Base-by-base conservation (phyloP, 2,113 vertebrate species). In the Microtus pennsylvanicus region DNA sequence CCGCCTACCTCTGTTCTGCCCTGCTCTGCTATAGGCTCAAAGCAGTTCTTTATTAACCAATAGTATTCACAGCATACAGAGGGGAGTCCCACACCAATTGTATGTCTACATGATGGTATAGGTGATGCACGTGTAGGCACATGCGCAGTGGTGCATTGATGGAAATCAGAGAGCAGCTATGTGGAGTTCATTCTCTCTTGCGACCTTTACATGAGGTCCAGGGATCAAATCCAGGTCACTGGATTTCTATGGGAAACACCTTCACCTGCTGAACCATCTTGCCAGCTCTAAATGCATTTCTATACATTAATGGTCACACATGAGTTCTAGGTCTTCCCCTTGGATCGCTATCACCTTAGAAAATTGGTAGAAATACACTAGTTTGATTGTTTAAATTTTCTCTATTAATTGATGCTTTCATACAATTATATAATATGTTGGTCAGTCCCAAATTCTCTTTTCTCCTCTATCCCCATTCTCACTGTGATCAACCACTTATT, bases 351-450 rank as follows among this genome's bases (percentile, higher is more conserved):
- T 55, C 10, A 6, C 61, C 45, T 89, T 94, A 86, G 61, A 88
- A 94, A 87, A 88, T n/a, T 76, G 61, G 13, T 88, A 67, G 45
- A 92, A 93, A 22, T 92, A 38, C 65, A 33, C 45, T 77, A 67
- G 11, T 89, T 91, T n/a, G 55, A 63, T 14, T n/a, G 3, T 28
- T 83, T 42, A 30, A 28, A 22, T 9, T 83, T n/a, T 82, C 28
- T 42, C 55, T 28, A 10, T 83, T 42, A 13, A 21, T 63, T 17
- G 58, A 16, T 63, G 16, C 24, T 30, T 85, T 85, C 9, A 45
- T 45, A 38, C 24, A 45, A 45, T 30, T 45, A 30, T 45, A 65
- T 42, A 65, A 30, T 83, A 28, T 11, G 38, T 28, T 67, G 5
- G 42, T 69, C 82, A 45, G 65, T 10, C 14, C 26, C 8, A 19